Conservation (phyloP, 2,113 vertebrate species). For the Aspiorhynchus laticeps region DNA sequence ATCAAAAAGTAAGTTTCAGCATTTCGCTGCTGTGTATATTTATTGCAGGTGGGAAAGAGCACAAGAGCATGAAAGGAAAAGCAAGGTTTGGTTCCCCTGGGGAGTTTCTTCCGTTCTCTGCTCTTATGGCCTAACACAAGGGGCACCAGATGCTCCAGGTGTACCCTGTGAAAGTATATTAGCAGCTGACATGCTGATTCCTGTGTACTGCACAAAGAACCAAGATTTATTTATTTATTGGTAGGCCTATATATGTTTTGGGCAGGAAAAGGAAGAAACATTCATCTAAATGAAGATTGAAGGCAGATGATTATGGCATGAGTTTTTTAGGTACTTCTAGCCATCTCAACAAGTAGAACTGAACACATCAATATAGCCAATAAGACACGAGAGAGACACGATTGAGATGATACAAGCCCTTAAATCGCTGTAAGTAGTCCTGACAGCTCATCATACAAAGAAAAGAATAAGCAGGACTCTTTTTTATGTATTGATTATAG, state of each 20-base stretch:
- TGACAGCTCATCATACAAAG: too few species aligned
- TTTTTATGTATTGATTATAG: not conserved
- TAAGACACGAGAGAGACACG: not conserved
- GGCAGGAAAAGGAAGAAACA: not conserved
- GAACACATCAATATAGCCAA: not conserved
- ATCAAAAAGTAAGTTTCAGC: conserved; percentile 6
- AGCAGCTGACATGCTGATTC: not conserved
- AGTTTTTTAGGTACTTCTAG: not conserved
- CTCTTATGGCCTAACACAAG: not conserved
- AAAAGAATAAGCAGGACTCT: too few species aligned
- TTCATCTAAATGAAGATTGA: not conserved
- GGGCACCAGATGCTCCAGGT: conserved; percentile 34
- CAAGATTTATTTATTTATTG: conserved; percentile 7
- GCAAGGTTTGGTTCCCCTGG: conserved; percentile 10
- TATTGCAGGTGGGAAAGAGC: not conserved
- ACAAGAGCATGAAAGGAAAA: not conserved
- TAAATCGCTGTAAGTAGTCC: not conserved
- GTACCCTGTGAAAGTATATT: conserved; percentile 2
- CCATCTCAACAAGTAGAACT: too few species aligned
- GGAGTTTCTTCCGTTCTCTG: not conserved
- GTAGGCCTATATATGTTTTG: not conserved
- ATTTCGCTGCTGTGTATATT: not conserved
- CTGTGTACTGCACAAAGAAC: not conserved
- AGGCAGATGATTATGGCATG: not conserved
- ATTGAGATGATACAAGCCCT: not conserved